phyloP scores from a whole-genome alignment of 1,140 invertebrate genomes.

The Steinernema khuongi region DNA sequence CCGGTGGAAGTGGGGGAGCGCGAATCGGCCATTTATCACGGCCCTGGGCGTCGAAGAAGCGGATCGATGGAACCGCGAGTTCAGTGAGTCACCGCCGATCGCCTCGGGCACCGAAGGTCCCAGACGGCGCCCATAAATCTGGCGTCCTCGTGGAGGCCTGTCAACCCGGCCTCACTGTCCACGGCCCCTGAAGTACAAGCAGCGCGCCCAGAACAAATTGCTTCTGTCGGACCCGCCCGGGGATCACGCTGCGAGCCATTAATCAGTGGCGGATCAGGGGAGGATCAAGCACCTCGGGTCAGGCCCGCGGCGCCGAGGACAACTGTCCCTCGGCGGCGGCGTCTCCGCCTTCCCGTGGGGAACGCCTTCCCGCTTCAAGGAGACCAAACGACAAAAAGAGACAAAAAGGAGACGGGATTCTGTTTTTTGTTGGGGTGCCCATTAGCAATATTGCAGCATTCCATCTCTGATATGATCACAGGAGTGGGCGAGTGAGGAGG shows the following conservation, averaged over 20 bases:
- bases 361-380: too few species aligned
- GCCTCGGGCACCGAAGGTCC: background rate
- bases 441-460: too few species aligned
- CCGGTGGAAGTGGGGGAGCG: background rate
- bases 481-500: too few species aligned
- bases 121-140: conserved; percentile 12
- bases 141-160: background rate
- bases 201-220: background rate
- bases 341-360: too few species aligned
- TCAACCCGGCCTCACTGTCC: conserved; percentile 2
- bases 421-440: too few species aligned
- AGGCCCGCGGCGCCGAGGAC: too few species aligned
- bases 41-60: background rate
- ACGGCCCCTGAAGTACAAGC: background rate
- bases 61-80: conserved; percentile 1
- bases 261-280: background rate
- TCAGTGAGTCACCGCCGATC: background rate
- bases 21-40: conserved; percentile 6
- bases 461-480: too few species aligned
- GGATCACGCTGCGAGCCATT: background rate
- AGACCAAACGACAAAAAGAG: too few species aligned
- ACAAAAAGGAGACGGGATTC: too few species aligned
- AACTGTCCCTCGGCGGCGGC: too few species aligned
- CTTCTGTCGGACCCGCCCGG: background rate
- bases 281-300: background rate